Percentiles rank a stretch among this genome's conserved stretches.
Evolutionary conservation across 2,113 vertebrate genomes (phyloP).

Genomic region (Choloepus hoffmanni): DNA sequence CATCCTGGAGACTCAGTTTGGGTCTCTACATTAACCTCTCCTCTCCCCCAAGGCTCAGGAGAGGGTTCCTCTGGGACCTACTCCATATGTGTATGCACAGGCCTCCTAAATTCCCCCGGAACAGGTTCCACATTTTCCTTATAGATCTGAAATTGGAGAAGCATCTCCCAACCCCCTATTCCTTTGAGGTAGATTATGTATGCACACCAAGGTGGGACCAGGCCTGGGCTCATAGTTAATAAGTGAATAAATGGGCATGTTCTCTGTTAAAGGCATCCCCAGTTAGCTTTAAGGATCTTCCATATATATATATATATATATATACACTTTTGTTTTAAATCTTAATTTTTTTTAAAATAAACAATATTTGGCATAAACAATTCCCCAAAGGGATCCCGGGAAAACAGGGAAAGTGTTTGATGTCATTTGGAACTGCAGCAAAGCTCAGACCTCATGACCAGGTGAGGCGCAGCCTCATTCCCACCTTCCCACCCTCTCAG

Average conservation of each 20-base stretch:
- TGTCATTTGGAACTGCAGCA: background rate
- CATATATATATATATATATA: too few relatives aligned
- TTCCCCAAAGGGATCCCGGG: background rate
- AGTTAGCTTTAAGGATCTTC: background rate
- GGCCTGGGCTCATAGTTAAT: background rate
- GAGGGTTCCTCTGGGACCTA: too few relatives aligned
- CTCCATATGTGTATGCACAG: accelerated
- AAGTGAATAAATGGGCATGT: background rate
- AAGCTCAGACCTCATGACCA: accelerated
- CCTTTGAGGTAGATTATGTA: background rate
- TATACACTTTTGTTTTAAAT: too few relatives aligned
- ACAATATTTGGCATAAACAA: background rate
- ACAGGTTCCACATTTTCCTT: accelerated
- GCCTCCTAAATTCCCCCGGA: background rate
- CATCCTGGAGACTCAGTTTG: accelerated
- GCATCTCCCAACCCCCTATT: accelerated
- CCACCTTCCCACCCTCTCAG: accelerated
- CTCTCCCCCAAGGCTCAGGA: background rate
- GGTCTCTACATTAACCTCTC: accelerated
- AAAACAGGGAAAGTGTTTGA: background rate
- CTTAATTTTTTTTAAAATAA: background rate
- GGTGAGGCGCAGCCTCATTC: accelerated
- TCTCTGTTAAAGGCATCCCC: background rate
- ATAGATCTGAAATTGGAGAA: accelerated
- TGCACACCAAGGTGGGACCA: background rate